These are phyloP conservation scores for Drosophila subsilvestris DNA, from an alignment of 2,888 invertebrate genomes.

Conservation along the genomic window DNA sequence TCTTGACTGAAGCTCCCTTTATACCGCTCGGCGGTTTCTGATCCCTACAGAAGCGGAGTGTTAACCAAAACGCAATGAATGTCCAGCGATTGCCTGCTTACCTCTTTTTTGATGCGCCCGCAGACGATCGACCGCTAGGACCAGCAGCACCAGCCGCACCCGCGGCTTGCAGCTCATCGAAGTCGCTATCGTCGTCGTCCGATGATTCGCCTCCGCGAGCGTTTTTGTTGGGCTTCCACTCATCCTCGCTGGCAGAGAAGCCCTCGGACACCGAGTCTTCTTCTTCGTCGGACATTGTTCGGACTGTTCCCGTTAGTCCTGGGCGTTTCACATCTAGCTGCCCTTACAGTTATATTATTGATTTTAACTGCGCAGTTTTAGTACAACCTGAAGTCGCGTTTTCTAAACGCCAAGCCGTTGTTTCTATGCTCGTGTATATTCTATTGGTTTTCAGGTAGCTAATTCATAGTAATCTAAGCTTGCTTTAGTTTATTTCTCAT, in stretches of 20 bases:
- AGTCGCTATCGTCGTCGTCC: constrained; percentile 83
- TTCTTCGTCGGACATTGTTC: constrained; percentile 81
- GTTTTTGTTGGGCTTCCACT: constrained; percentile 79
- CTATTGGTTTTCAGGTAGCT: background rate
- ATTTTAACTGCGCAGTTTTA: constrained; percentile 75
- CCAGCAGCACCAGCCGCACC: constrained; percentile 39
- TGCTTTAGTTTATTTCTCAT: background rate
- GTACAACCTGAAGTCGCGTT: constrained; percentile 5
- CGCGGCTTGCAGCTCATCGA: constrained; percentile 62
- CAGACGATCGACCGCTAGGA: constrained; percentile 55
- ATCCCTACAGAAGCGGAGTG: constrained; percentile 44
- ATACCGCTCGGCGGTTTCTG: constrained; percentile 68
- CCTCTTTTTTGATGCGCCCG: constrained; percentile 57
- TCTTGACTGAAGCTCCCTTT: constrained; percentile 73
- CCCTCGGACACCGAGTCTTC: constrained; percentile 81
- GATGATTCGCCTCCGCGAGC: constrained; percentile 81
- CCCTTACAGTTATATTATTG: constrained; percentile 65
- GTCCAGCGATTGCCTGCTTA: constrained; percentile 15
- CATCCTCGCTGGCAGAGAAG: constrained; percentile 84
- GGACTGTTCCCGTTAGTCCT: constrained; percentile 7
- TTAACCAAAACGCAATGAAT: background rate
- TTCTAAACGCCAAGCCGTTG: background rate
- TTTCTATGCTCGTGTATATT: constrained; percentile 7
- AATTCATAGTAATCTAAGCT: background rate
- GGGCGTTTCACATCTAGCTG: constrained; percentile 65